Evolutionary conservation across 2,888 invertebrate species (phyloP).

Genomic region (Thera obeliscata): DNA sequence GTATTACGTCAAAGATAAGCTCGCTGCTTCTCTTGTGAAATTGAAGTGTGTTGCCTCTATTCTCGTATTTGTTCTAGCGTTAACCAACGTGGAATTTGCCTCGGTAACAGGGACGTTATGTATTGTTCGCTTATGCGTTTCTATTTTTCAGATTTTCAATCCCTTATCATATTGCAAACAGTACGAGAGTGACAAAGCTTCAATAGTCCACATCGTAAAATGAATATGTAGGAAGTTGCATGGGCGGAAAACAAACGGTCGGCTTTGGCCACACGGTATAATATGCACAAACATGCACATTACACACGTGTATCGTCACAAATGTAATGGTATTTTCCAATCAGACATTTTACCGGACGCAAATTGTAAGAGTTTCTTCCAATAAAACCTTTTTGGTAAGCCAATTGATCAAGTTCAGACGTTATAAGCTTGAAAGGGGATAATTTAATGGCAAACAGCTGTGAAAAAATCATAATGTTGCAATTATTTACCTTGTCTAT

Average conservation of each 20-base stretch:
- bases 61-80: constrained; percentile 42
- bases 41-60: constrained; percentile 47
- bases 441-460: too few relatives aligned
- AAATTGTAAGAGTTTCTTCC: too few relatives aligned
- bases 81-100: constrained; percentile 39
- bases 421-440: too few relatives aligned
- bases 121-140: constrained; percentile 34
- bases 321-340: too few relatives aligned
- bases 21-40: constrained; percentile 48
- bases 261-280: too few relatives aligned
- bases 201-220: neutral
- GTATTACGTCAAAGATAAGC: constrained; percentile 42
- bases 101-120: constrained; percentile 55
- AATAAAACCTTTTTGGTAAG: too few relatives aligned
- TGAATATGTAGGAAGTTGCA: neutral
- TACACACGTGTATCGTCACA: too few relatives aligned
- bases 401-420: too few relatives aligned
- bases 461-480: too few relatives aligned
- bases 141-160: neutral
- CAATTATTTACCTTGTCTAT: too few relatives aligned
- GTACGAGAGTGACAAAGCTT: neutral
- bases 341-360: too few relatives aligned
- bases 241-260: neutral
- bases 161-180: neutral
- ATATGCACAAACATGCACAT: too few relatives aligned